Evolutionary conservation across 2,888 invertebrate genomes (phyloP).

Genomic region (Priapulus caudatus): DNA sequence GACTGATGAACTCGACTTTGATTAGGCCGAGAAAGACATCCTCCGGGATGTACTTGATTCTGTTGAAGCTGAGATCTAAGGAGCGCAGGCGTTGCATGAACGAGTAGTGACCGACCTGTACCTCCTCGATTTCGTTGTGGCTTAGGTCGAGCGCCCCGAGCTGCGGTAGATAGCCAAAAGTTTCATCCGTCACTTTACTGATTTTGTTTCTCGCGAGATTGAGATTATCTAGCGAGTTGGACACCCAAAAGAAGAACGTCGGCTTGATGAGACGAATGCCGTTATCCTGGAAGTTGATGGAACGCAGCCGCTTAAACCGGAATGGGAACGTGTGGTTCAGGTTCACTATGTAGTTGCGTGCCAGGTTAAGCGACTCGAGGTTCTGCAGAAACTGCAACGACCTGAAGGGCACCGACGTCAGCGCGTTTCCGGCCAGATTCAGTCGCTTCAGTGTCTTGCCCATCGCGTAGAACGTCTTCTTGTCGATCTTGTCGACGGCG

Average conservation of each 20-base stretch:
- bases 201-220: neutral
- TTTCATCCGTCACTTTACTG: conserved; percentile 1
- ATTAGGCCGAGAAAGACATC: neutral
- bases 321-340: neutral
- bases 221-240: neutral
- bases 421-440: neutral
- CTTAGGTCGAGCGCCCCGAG: neutral
- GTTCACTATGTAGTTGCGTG: neutral
- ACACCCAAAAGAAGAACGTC: neutral
- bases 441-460: neutral
- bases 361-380: neutral
- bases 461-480: neutral
- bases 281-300: neutral
- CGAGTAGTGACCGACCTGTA: neutral
- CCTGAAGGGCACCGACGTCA: neutral
- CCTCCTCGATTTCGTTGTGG: neutral
- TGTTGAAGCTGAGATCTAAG: neutral
- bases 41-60: neutral
- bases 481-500: neutral
- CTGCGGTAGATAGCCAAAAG: conserved; percentile 3
- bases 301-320: neutral
- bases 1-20: neutral
- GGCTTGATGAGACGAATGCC: neutral
- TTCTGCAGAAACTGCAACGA: neutral
- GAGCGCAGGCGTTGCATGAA: neutral